phyloP scores from a whole-genome alignment of 2,797 vertebrate genomes.

The Ictinia mississippiensis region DNA sequence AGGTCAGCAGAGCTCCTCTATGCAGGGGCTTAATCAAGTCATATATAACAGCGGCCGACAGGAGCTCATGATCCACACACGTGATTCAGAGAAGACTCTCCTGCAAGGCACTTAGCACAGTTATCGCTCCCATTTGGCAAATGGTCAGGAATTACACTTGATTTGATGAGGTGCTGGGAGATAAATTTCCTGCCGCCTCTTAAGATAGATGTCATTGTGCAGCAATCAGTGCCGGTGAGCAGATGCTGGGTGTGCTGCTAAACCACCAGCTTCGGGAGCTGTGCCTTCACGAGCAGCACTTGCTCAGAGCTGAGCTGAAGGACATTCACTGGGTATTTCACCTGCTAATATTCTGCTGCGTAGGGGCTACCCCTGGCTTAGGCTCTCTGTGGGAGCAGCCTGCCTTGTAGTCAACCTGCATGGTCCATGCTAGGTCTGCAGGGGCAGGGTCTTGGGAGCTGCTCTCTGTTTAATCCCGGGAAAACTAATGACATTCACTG shows the following conservation, averaged over 20 bases:
- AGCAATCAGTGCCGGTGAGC: not conserved
- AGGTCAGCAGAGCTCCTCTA: not conserved
- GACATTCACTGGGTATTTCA: not conserved
- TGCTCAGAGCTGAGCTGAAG: not conserved
- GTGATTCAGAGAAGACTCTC: not conserved
- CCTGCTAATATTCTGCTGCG: not conserved
- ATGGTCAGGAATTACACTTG: conserved; percentile 3
- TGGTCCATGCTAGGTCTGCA: not conserved
- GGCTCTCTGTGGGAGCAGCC: not conserved
- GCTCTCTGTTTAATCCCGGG: not conserved
- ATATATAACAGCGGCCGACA: not conserved
- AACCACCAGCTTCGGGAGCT: not conserved
- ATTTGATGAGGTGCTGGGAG: conserved; percentile 18
- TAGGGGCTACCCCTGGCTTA: not conserved
- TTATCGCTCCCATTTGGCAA: not conserved
- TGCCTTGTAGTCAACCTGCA: not conserved
- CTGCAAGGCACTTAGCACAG: not conserved
- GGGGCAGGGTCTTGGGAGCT: not conserved
- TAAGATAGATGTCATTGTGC: not conserved
- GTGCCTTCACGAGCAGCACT: not conserved
- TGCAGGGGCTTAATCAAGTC: not conserved
- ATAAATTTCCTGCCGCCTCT: conserved; percentile 11
- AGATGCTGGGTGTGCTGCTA: not conserved
- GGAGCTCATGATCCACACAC: not conserved
- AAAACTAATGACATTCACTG: not conserved